phyloP scores from a whole-genome alignment of 2,797 vertebrate genomes.

The Myotis pilosus region DNA sequence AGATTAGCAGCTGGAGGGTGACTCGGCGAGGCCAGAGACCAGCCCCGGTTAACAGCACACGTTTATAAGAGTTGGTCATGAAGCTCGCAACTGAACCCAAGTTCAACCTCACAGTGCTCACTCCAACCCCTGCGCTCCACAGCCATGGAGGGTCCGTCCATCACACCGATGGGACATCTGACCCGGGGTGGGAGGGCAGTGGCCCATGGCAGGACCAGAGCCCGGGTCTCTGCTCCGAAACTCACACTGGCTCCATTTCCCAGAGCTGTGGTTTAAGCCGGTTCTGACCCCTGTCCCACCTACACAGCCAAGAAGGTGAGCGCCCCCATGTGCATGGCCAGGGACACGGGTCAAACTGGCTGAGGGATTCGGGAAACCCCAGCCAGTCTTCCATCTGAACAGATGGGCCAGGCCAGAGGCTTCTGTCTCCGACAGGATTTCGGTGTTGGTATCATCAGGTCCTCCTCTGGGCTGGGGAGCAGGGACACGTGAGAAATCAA shows the following conservation, averaged over 20 bases:
- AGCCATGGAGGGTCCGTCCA: not conserved
- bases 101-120: not conserved
- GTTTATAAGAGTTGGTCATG: accelerated
- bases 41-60: not conserved
- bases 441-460: not conserved
- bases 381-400: not conserved
- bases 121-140: not conserved
- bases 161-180: too few relatives aligned
- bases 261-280: not conserved
- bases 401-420: accelerated
- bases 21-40: not conserved
- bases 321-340: accelerated
- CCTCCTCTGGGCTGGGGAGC: not conserved
- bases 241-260: not conserved
- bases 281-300: not conserved
- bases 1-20: not conserved
- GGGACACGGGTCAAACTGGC: not conserved
- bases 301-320: not conserved
- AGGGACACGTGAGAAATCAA: not conserved
- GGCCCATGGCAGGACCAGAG: not conserved
- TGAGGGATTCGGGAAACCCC: not conserved
- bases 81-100: not conserved
- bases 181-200: not conserved
- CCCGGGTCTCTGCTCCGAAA: not conserved
- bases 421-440: not conserved